Evolutionary conservation across 2,888 invertebrate genomes (phyloP).

Genomic region (Megamerina dolium): DNA sequence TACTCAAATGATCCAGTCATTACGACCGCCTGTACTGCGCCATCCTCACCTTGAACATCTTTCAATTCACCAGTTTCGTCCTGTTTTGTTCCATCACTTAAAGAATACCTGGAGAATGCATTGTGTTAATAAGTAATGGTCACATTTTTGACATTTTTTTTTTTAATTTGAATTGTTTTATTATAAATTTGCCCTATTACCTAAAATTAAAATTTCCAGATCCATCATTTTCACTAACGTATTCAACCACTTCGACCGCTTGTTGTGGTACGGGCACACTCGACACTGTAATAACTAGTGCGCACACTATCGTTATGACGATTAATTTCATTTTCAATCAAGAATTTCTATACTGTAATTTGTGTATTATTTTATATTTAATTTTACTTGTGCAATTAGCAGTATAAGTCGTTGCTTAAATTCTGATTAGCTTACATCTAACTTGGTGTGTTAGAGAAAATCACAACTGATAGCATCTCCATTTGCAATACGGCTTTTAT

Average conservation of each 20-base stretch:
- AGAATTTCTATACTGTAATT: no score
- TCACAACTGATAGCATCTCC: constrained; percentile 29
- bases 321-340: no score
- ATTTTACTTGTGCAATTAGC: no score
- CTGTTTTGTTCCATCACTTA: constrained; percentile 28
- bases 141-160: no score
- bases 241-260: constrained; percentile 26
- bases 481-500: constrained; percentile 31
- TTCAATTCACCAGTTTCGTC: constrained; percentile 29
- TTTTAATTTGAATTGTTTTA: constrained; percentile 1
- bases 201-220: constrained; percentile 30
- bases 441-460: no score
- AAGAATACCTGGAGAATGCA: constrained; percentile 20
- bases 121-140: background rate
- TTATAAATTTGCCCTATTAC: constrained; percentile 21
- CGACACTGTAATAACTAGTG: constrained; percentile 22
- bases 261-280: constrained; percentile 27
- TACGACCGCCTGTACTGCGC: constrained; percentile 27
- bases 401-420: no score
- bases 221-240: constrained; percentile 28
- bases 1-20: constrained; percentile 32
- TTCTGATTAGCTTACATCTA: no score
- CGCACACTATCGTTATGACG: constrained; percentile 20
- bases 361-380: no score
- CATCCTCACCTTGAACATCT: constrained; percentile 26